Conservation (phyloP, 2,888 invertebrate species). For the Aradus depressus region DNA sequence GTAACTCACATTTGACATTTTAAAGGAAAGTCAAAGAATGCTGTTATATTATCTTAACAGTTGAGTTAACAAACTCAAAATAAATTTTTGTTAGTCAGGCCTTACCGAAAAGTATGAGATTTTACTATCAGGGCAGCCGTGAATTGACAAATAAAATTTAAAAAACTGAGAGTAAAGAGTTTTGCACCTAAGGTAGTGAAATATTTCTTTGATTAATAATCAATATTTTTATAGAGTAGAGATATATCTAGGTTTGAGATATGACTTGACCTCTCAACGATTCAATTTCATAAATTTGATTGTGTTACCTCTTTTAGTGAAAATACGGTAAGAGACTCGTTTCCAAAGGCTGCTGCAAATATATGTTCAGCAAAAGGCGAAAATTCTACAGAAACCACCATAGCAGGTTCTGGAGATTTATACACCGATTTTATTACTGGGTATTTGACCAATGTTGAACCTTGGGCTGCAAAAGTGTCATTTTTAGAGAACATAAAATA, state of each 20-base stretch:
- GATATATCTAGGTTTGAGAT: neutral
- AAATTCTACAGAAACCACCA: slow-evolving; percentile 20
- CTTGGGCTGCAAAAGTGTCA: neutral
- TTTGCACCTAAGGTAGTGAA: too few species aligned
- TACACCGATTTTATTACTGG: slow-evolving; percentile 4
- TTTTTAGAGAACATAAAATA: neutral
- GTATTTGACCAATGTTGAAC: slow-evolving; percentile 10
- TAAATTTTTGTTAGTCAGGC: too few species aligned
- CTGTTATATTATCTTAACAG: too few species aligned
- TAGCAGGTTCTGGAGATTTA: neutral
- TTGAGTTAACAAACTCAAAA: too few species aligned
- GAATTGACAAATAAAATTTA: too few species aligned
- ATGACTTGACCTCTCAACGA: neutral
- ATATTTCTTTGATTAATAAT: too few species aligned
- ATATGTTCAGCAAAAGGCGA: slow-evolving; percentile 24
- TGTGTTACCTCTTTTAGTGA: slow-evolving; percentile 22
- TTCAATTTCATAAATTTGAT: neutral
- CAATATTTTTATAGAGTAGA: too few species aligned
- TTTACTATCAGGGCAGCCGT: too few species aligned
- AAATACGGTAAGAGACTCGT: slow-evolving; percentile 17
- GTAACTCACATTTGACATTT: too few species aligned
- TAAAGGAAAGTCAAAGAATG: too few species aligned
- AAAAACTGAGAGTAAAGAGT: too few species aligned
- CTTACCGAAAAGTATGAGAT: too few species aligned
- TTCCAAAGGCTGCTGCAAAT: slow-evolving; percentile 17